A percentile compares a stretch with the other conserved stretches of the same genome.
These are phyloP conservation scores for Phaetusa simplex DNA, from an alignment of 2,113 vertebrate genomes.

Conservation along the genomic window DNA sequence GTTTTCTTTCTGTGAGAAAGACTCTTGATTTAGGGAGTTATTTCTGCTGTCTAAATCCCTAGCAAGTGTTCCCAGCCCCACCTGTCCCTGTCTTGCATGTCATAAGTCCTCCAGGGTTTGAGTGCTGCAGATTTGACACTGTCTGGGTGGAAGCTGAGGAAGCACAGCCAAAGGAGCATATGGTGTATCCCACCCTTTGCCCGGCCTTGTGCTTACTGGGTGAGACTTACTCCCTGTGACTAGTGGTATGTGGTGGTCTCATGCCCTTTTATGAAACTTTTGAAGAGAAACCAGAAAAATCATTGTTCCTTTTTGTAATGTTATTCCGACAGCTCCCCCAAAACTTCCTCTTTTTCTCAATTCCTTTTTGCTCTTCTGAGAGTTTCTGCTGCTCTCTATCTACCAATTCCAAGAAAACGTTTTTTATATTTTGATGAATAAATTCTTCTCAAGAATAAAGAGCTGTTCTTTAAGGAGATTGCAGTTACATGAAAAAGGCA, in stretches of 20 bases:
- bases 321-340: neutral
- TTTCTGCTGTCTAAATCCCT: neutral
- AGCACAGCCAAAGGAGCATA: neutral
- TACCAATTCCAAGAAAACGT: neutral
- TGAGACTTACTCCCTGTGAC: neutral
- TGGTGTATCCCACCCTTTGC: neutral
- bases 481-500: neutral
- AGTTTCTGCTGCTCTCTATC: slow-evolving; percentile 8
- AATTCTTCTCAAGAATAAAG: neutral
- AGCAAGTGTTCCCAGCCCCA: neutral
- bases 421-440: neutral
- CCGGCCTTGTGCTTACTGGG: neutral
- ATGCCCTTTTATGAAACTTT: slow-evolving; percentile 12
- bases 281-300: neutral
- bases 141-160: neutral
- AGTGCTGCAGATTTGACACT: neutral
- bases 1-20: neutral
- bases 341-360: slow-evolving; percentile 21
- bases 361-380: slow-evolving; percentile 16
- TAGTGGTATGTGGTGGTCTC: neutral
- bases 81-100: neutral
- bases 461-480: neutral
- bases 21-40: neutral
- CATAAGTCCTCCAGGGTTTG: neutral
- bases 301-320: slow-evolving; percentile 36